A percentile compares a stretch with the other conserved stretches of the same genome.
phyloP scores from a whole-genome alignment of 2,113 vertebrate species.

The Trichomycterus rosablanca region DNA sequence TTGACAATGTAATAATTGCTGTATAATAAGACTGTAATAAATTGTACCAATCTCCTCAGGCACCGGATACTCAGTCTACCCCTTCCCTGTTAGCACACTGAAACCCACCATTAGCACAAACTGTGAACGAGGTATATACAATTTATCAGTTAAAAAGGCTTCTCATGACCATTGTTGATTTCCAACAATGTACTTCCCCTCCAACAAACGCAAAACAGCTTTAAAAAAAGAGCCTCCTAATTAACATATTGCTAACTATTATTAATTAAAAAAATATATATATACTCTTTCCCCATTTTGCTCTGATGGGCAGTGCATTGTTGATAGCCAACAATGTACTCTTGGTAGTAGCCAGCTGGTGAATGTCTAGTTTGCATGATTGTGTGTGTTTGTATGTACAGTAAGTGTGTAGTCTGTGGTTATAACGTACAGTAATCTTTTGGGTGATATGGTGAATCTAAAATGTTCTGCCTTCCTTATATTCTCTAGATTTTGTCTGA shows the following conservation, averaged over 20 bases:
- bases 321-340: conserved; percentile 94
- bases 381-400: neutral
- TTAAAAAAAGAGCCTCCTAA: conserved; percentile 42
- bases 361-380: conserved; percentile 51
- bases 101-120: conserved; percentile 82
- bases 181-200: conserved; percentile 81
- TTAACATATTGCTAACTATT: conserved; percentile 6
- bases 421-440: no score
- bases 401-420: neutral
- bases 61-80: conserved; percentile 78
- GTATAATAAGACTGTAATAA: conserved; percentile 62
- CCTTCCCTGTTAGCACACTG: conserved; percentile 82
- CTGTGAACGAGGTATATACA: conserved; percentile 85
- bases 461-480: no score
- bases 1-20: conserved; percentile 43
- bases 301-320: conserved; percentile 87
- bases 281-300: conserved; percentile 68
- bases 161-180: conserved; percentile 79
- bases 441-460: no score
- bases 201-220: conserved; percentile 43
- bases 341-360: conserved; percentile 76
- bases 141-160: conserved; percentile 64
- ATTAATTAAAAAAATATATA: conserved; percentile 39
- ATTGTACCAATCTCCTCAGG: conserved; percentile 82
- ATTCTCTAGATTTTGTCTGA: no score